Conservation (phyloP, 2,888 invertebrate genomes). For the Drosophila anomalata region DNA sequence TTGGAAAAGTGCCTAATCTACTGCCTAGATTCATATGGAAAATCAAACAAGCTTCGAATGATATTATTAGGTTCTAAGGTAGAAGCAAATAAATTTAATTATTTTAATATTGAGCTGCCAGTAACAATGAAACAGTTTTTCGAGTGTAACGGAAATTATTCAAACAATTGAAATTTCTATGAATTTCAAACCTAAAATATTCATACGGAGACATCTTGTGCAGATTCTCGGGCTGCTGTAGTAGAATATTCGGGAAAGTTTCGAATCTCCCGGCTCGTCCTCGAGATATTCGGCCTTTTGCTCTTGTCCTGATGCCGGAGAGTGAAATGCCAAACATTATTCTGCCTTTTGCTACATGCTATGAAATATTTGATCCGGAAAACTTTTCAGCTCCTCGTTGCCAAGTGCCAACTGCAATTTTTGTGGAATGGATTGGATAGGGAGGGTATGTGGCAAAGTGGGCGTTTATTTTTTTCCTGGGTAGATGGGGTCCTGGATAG, state of each 20-base stretch:
- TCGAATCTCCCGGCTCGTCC: not conserved
- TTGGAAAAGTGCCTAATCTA: too few species aligned
- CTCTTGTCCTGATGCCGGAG: constrained; percentile 1
- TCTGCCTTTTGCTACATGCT: constrained; percentile 6
- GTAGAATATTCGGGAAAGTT: not conserved
- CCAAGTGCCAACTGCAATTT: constrained; percentile 25
- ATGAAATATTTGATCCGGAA: constrained; percentile 14
- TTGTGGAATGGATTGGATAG: constrained; percentile 2
- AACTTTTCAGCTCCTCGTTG: constrained; percentile 14
- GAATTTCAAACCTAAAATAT: not conserved
- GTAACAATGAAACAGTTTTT: too few species aligned
- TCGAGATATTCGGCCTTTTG: not conserved
- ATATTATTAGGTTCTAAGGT: too few species aligned
- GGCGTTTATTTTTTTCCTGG: not conserved
- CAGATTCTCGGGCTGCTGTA: not conserved
- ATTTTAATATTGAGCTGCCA: too few species aligned
- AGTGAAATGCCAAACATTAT: constrained; percentile 20
- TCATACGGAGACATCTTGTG: constrained; percentile 1
- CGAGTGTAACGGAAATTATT: too few species aligned
- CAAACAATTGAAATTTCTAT: not conserved
- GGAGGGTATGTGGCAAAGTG: not conserved
- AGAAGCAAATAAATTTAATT: too few species aligned
- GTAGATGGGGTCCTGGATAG: too few species aligned
- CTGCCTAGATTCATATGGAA: too few species aligned
- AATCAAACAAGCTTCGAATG: too few species aligned